Evolutionary conservation across 2,113 vertebrate genomes (phyloP), one percentile per base, ranked within the genome.

Genomic region (Carettochelys insculpta): DNA sequence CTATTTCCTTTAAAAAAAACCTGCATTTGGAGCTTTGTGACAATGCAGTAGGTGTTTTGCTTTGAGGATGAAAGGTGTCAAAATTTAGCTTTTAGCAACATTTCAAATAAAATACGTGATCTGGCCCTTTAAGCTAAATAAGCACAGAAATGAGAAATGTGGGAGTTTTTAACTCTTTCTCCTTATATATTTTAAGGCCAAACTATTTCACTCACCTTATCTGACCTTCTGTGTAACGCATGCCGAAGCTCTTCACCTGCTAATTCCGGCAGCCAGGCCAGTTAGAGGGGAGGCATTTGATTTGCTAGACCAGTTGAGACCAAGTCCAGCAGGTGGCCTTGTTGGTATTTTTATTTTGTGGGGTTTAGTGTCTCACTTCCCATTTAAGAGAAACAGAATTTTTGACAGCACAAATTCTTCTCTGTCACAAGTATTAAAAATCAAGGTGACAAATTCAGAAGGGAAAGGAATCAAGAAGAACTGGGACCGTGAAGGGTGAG

Each of bases 71-170:
- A 80, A 84, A 4, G 77, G 1, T 8, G 1, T 13, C n/a, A 87
- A 19, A 0, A 0, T 13, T 65, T 80, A 77, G 7, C 38, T 13
- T 4, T 12, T 10, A 2, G 8, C n/a, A 38, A 58, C 56, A 58
- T 58, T 58, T 58, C 13, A 31, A 58, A 58, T 29, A 61, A 52
- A 45, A 14, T 88, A 86, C 48, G 1, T 14, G 9, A 8, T 3
- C 0, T 0, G 24, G 24, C 76, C 0, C 0, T 92, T 92, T 71
- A 68, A 41, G 88, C 48, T 56, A 77, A 80, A 51, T 53, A 86
- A 88, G 56, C 11, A 16, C 0, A 1, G 31, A 83, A 53, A 11
- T 65, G 73, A 87, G 20, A 73, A 85, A 56, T 81, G 31, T 9
- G 47, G 5, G 1, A 1, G 52, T 8, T 58, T 13, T 24, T 13